Conservation (phyloP, 92 coral and sea anemone species). For the Epizoanthus stellaris region DNA sequence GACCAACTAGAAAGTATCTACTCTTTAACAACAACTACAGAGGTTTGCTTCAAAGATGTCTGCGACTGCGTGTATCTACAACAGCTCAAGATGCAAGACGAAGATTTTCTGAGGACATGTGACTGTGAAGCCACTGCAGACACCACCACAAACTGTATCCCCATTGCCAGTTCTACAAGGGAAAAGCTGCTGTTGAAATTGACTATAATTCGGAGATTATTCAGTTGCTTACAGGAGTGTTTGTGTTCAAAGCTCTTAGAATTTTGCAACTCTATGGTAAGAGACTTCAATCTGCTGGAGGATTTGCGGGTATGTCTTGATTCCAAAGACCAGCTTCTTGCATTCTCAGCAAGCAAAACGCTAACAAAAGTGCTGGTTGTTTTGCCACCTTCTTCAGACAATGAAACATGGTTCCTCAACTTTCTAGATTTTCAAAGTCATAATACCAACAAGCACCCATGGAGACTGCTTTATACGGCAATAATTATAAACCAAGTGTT, state of each 20-base stretch:
- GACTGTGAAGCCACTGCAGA: too few relatives aligned
- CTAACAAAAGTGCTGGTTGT: constrained; percentile 29
- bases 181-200: constrained; percentile 58
- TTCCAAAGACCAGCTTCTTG: constrained; percentile 61
- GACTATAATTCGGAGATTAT: constrained; percentile 55
- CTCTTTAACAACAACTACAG: constrained; percentile 34
- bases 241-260: constrained; percentile 44
- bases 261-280: constrained; percentile 44
- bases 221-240: constrained; percentile 15
- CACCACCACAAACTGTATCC: too few relatives aligned
- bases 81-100: not conserved
- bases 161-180: not conserved
- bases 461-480: constrained; percentile 66
- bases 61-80: constrained; percentile 17
- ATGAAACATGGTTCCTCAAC: constrained; percentile 1
- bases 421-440: constrained; percentile 27
- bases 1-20: constrained; percentile 57
- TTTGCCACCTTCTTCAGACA: constrained; percentile 30
- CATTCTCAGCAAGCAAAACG: constrained; percentile 71
- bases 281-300: constrained; percentile 27
- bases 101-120: not conserved
- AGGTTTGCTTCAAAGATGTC: constrained; percentile 47
- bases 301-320: constrained; percentile 48
- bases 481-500: constrained; percentile 48
- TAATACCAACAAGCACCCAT: constrained; percentile 22